Conservation (phyloP, 2,113 vertebrate species). For the Serinus canaria region DNA sequence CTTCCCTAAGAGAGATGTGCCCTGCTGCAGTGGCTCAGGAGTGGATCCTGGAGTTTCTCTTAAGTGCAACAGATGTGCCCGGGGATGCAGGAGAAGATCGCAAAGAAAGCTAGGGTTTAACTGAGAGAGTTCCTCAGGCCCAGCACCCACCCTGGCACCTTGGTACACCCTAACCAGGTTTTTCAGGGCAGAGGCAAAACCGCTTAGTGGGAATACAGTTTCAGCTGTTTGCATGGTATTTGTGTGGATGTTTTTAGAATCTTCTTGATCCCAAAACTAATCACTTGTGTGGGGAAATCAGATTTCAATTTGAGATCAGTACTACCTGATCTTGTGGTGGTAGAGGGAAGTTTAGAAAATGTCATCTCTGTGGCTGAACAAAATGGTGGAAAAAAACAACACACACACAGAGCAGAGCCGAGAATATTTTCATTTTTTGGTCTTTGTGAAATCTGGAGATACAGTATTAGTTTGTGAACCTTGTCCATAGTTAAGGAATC, state of each 20-base stretch:
- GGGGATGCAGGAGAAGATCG: not conserved
- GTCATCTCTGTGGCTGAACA: not conserved
- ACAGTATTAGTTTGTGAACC: not conserved
- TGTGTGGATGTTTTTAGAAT: not conserved
- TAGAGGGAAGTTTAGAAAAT: not conserved
- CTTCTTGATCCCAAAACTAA: not conserved
- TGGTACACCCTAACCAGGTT: not conserved
- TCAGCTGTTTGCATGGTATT: not conserved
- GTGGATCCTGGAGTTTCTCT: not conserved
- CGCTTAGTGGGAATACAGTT: not conserved
- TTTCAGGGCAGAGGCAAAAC: not conserved
- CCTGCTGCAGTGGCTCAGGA: not conserved
- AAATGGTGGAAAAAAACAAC: not conserved
- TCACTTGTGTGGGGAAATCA: not conserved
- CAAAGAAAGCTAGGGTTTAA: not conserved
- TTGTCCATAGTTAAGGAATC: not conserved
- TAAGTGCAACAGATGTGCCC: accelerated
- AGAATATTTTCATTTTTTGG: not conserved
- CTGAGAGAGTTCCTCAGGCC: not conserved
- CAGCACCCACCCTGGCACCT: not conserved
- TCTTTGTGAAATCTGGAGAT: not conserved
- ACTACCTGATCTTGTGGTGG: not conserved
- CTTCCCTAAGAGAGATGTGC: not conserved
- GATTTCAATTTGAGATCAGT: not conserved
- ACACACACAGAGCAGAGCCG: not conserved